Evolutionary conservation across 2,888 invertebrate species (phyloP), one percentile per base, ranked within the genome.

Genomic region (Melanchra persicariae): DNA sequence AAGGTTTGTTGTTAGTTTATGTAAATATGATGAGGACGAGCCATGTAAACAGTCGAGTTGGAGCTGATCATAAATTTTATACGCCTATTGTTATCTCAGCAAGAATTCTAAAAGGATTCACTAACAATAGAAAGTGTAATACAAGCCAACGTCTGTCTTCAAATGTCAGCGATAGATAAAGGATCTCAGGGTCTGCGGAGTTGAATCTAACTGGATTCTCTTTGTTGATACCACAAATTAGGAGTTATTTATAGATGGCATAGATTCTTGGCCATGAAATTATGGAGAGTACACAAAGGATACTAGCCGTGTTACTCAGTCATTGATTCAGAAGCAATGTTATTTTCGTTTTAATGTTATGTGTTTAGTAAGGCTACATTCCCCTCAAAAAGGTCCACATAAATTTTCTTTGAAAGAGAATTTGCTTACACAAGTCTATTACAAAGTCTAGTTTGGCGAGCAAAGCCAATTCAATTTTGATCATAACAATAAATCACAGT

Each of bases 51-150:
- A 76, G 40, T 72, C 58, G 17, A 51, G 61, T 65, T n/a, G 58
- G 49, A 63, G 57, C 58, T 63, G 72, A 73, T 80, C 68, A 86
- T 83, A 84, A 83, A 85, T 82, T 79, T 70, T 78, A 79, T 66
- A 72, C 47, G 54, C 55, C 68, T 62, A 79, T 86, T 85, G 84
- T 88, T 81, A 79, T 82, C 74, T 61, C 63, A 59, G 65, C 61
- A 81, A 82, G 80, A 86, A 83, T 86, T 82, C 83, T 83, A 82
- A 88, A 87, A 84, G 85, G 87, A 87, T 88, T 87, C 80, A 65
- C 68, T 76, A 78, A 89, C 89, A 89, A 89, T 84, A 78, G 81
- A 80, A 82, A 79, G 81, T 78, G 83, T 81, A 85, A 83, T 83
- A 87, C 83, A 72, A 79, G 69, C 63, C 70, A 73, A 82, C 85